Percentiles rank a stretch among this genome's conserved stretches.
Evolutionary conservation across 2,797 vertebrate species (phyloP).

Genomic region (Amniataba percoides): DNA sequence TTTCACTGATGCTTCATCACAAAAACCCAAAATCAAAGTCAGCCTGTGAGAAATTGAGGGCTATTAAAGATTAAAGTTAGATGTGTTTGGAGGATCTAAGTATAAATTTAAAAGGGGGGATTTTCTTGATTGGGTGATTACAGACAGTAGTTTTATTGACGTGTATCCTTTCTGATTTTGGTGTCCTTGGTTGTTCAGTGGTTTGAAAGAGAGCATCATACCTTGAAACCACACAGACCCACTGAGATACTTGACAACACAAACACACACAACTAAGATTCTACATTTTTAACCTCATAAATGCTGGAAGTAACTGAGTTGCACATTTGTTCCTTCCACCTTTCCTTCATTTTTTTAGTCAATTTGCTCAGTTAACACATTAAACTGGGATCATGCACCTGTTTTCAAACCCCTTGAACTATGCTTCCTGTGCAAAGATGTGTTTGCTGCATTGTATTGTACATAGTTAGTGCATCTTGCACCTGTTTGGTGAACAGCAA

Average conservation of each 20-base stretch:
- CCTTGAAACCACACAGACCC: not conserved
- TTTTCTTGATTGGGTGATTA: not conserved
- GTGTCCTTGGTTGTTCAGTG: not conserved
- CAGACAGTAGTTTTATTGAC: not conserved
- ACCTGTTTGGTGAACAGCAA: no score
- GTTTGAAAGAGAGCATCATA: not conserved
- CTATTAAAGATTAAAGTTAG: not conserved
- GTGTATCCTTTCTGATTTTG: not conserved
- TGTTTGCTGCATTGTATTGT: not conserved
- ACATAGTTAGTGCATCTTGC: not conserved
- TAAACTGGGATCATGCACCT: not conserved
- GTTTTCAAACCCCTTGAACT: not conserved
- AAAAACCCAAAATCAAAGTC: not conserved
- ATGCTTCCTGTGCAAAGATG: not conserved
- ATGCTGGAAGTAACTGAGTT: not conserved
- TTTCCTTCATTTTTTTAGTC: not conserved
- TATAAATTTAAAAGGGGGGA: not conserved
- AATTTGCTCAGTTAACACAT: constrained; percentile 5
- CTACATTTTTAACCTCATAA: not conserved
- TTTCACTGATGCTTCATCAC: not conserved
- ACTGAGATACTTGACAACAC: not conserved
- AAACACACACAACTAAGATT: constrained; percentile 17
- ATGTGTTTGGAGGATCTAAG: not conserved
- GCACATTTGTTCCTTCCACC: constrained; percentile 1
- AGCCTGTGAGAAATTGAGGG: not conserved